Percentiles rank a stretch among this genome's conserved stretches.
phyloP scores from a whole-genome alignment of 2,797 vertebrate genomes.

The Phoxinus dragarum region DNA sequence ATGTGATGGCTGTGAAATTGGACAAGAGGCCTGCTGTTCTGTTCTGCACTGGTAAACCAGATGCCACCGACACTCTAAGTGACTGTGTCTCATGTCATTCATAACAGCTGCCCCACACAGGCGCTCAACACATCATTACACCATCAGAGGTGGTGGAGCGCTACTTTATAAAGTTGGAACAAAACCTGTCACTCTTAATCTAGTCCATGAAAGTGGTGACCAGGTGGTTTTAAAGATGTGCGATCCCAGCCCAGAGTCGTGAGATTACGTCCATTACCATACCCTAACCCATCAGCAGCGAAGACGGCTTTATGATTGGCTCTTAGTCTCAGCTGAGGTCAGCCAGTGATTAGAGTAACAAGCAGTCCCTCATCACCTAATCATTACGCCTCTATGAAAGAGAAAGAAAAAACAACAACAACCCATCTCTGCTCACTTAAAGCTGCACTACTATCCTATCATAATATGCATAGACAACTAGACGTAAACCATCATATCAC shows the following conservation, averaged over 20 bases:
- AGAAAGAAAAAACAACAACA: neutral
- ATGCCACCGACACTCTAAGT: slow-evolving; percentile 33
- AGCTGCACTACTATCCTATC: neutral
- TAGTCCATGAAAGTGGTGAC: slow-evolving; percentile 31
- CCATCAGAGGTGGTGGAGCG: neutral
- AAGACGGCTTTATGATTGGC: slow-evolving; percentile 1
- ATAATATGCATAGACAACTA: neutral
- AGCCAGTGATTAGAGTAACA: slow-evolving; percentile 32
- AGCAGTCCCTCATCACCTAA: slow-evolving; percentile 11
- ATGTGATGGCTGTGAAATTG: slow-evolving; percentile 56
- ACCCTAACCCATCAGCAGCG: neutral
- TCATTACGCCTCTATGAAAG: neutral
- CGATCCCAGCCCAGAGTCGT: slow-evolving; percentile 16
- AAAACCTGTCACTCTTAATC: slow-evolving; percentile 26
- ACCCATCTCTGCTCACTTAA: neutral
- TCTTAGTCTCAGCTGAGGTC: slow-evolving; percentile 3
- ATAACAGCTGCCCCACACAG: slow-evolving; percentile 27
- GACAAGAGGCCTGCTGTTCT: slow-evolving; percentile 45
- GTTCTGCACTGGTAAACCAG: slow-evolving; percentile 50
- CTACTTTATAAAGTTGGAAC: slow-evolving; percentile 23
- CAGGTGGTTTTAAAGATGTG: slow-evolving; percentile 40
- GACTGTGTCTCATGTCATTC: slow-evolving; percentile 35
- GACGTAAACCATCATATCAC: neutral
- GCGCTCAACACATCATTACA: slow-evolving; percentile 31
- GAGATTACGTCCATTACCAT: slow-evolving; percentile 15